Conservation (phyloP, 2,113 vertebrate genomes). For the Cololabis saira region DNA sequence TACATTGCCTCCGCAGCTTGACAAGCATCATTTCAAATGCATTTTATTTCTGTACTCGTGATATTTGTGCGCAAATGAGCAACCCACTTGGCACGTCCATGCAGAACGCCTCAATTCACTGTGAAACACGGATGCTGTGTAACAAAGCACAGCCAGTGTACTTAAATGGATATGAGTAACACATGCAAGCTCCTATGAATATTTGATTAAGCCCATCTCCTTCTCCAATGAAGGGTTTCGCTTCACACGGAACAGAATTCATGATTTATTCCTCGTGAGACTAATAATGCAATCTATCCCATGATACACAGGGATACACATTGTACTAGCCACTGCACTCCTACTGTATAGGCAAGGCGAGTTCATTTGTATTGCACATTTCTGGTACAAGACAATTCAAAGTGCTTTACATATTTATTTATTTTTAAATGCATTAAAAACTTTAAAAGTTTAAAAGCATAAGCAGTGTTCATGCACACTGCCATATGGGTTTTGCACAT, state of each 20-base stretch:
- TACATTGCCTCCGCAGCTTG: background rate
- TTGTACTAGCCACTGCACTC: no score
- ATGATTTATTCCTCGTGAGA: no score
- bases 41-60: background rate
- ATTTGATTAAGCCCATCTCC: background rate
- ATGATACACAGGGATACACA: no score
- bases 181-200: background rate
- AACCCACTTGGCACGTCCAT: constrained; percentile 6
- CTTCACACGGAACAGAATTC: background rate
- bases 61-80: background rate
- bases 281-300: no score
- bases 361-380: no score
- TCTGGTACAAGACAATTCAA: no score
- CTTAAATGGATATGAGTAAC: background rate
- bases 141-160: background rate
- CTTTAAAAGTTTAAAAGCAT: no score
- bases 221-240: background rate
- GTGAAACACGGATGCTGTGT: constrained; percentile 18
- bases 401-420: no score
- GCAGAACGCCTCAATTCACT: background rate
- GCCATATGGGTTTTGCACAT: no score
- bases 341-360: no score
- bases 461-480: no score
- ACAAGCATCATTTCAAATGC: background rate
- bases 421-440: no score